phyloP scores from a whole-genome alignment of 2,113 vertebrate species.

The Cyprinus carpio region DNA sequence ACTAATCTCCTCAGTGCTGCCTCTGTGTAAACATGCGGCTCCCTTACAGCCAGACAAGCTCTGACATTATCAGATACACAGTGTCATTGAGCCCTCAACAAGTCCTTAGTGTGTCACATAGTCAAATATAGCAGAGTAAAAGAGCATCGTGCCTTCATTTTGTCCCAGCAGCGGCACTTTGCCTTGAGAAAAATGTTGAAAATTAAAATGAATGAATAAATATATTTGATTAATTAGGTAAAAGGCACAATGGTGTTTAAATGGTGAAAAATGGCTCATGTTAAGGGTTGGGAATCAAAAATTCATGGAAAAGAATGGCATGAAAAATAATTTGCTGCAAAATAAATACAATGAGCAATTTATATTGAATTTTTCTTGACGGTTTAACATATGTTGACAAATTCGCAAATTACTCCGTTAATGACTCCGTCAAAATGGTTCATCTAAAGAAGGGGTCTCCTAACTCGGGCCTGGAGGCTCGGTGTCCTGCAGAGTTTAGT shows the following conservation, averaged over 20 bases:
- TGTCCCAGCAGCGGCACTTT: background rate
- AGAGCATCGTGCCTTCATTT: background rate
- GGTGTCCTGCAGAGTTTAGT: too few relatives aligned
- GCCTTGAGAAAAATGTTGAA: background rate
- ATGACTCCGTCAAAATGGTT: too few relatives aligned
- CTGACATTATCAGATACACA: conserved; percentile 38
- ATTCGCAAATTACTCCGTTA: too few relatives aligned
- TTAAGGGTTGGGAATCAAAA: background rate
- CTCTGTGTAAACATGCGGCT: conserved; percentile 30
- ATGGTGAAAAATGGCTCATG: background rate
- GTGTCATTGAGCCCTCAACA: conserved; percentile 35
- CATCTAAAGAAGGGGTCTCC: too few relatives aligned
- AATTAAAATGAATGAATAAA: background rate
- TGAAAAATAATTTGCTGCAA: background rate
- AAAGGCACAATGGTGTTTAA: background rate
- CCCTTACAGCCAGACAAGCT: conserved; percentile 30
- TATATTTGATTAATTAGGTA: background rate
- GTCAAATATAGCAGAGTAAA: conserved; percentile 8
- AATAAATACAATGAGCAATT: background rate
- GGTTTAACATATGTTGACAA: too few relatives aligned
- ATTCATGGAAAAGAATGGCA: background rate
- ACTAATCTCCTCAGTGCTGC: conserved; percentile 14
- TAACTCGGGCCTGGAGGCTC: too few relatives aligned
- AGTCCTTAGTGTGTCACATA: background rate
- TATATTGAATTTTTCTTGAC: too few relatives aligned